Conservation (phyloP, 2,888 invertebrate genomes). For the Diarsia mendica region DNA sequence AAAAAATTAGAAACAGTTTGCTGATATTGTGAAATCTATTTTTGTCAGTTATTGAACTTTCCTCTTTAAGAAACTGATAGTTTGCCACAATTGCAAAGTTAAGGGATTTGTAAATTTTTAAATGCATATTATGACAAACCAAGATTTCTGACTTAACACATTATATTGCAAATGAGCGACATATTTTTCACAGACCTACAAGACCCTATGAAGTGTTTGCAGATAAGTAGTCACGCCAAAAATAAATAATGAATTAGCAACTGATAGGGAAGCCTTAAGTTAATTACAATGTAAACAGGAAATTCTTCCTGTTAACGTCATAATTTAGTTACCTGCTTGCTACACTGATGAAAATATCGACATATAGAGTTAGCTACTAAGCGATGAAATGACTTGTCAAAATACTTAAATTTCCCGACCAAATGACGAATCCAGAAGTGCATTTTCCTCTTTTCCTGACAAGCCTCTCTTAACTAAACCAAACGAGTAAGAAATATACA, state of each 20-base stretch:
- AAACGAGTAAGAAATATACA: slow-evolving; percentile 8
- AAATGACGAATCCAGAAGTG: no score
- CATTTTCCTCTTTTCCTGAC: slow-evolving; percentile 7
- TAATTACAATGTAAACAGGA: not conserved
- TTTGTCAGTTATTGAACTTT: no score
- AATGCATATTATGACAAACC: not conserved
- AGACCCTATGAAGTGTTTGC: no score
- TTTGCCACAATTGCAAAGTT: not conserved
- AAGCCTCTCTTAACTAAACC: no score
- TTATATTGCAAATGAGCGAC: no score
- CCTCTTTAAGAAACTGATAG: no score
- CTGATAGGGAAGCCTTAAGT: not conserved
- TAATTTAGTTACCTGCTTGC: not conserved
- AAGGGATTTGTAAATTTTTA: not conserved
- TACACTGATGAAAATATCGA: not conserved
- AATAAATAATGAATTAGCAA: no score
- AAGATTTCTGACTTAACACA: no score
- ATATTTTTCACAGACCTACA: no score
- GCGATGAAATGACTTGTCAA: no score
- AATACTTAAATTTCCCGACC: no score
- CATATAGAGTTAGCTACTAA: not conserved
- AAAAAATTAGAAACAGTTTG: not conserved
- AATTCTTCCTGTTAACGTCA: not conserved
- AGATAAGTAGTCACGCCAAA: no score
- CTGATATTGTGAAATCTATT: not conserved